Conservation (phyloP, 2,113 vertebrate genomes). For the Serinus canaria region DNA sequence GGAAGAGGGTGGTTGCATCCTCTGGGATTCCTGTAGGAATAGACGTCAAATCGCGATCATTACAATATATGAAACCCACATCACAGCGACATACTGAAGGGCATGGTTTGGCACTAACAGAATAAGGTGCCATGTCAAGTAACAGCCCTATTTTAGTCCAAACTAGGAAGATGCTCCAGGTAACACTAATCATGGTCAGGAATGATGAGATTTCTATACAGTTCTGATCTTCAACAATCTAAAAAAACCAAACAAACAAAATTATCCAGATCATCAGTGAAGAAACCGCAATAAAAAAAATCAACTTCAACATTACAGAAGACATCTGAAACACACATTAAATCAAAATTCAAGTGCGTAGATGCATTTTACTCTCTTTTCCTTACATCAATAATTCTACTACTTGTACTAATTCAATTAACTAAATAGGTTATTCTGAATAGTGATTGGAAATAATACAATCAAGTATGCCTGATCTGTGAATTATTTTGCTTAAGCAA, state of each 20-base stretch:
- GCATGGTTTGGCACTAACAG: constrained; percentile 87
- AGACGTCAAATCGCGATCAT: constrained; percentile 95
- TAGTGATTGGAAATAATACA: not conserved
- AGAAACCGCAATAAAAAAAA: constrained; percentile 25
- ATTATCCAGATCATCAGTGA: constrained; percentile 60
- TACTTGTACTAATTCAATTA: not conserved
- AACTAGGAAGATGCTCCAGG: constrained; percentile 89
- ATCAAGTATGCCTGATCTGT: not conserved
- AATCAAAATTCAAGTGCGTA: not conserved
- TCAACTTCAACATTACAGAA: constrained; percentile 29
- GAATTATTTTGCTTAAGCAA: not conserved
- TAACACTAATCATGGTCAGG: constrained; percentile 91
- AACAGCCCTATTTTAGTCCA: constrained; percentile 91
- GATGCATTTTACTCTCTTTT: not conserved
- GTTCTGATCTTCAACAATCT: constrained; percentile 80
- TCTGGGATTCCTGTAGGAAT: constrained; percentile 92
- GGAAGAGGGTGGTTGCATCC: constrained; percentile 96
- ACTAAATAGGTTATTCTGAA: not conserved
- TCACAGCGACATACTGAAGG: constrained; percentile 95
- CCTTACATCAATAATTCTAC: not conserved
- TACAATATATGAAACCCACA: constrained; percentile 97
- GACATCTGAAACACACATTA: not conserved
- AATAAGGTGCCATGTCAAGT: constrained; percentile 85
- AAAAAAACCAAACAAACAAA: constrained; percentile 69
- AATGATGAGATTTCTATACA: constrained; percentile 74